A percentile compares a stretch with the other conserved stretches of the same genome.
Evolutionary conservation across 2,797 vertebrate species (phyloP).

Genomic region (Neoniphon sammara): DNA sequence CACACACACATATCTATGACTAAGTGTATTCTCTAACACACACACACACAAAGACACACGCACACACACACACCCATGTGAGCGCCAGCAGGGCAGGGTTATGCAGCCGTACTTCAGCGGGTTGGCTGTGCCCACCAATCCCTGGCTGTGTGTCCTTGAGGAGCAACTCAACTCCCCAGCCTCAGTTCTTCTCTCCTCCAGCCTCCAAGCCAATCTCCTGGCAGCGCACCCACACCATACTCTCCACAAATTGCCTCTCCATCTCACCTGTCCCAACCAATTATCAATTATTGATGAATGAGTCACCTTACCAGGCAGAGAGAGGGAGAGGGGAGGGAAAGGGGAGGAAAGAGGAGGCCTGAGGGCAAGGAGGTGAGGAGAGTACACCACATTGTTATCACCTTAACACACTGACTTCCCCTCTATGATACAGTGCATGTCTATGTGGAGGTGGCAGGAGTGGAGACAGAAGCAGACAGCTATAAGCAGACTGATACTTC

Average conservation of each 20-base stretch:
- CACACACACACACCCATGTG: no score
- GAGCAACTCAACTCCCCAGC: constrained; percentile 66
- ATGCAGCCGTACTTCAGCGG: constrained; percentile 39
- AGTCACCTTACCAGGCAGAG: constrained; percentile 78
- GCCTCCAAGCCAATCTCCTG: constrained; percentile 71
- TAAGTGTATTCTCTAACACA: neutral
- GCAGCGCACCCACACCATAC: constrained; percentile 75
- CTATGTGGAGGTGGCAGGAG: neutral
- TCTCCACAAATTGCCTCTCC: constrained; percentile 84
- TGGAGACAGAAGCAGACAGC: neutral
- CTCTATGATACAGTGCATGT: constrained; percentile 34
- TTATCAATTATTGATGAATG: constrained; percentile 89
- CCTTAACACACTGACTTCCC: constrained; percentile 65
- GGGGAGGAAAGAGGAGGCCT: constrained; percentile 43
- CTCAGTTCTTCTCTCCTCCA: constrained; percentile 39
- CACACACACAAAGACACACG: constrained; percentile 5
- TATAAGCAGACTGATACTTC: neutral
- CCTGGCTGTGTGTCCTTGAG: constrained; percentile 52
- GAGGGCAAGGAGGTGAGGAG: constrained; percentile 51
- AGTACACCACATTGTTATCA: constrained; percentile 53
- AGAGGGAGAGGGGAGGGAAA: constrained; percentile 22
- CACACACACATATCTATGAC: neutral
- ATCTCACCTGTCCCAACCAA: constrained; percentile 84
- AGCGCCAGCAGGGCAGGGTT: constrained; percentile 8
- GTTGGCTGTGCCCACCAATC: constrained; percentile 30